Conservation (phyloP, 2,797 vertebrate genomes). For the Gobionotothen gibberifrons region DNA sequence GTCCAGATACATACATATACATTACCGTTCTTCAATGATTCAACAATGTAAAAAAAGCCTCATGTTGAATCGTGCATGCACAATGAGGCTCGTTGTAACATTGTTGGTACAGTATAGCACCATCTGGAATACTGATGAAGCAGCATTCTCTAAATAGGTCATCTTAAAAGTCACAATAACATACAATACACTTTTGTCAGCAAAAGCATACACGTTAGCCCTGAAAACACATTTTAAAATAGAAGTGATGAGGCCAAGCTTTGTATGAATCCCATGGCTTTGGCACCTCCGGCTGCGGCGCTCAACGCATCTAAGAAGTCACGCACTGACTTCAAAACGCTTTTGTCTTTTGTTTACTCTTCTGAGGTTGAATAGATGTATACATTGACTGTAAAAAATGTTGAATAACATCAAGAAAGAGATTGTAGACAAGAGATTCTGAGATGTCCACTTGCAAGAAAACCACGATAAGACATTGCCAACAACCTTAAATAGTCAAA, state of each 20-base stretch:
- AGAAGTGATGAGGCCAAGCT: conserved; percentile 63
- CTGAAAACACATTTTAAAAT: conserved; percentile 61
- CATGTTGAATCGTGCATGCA: not conserved
- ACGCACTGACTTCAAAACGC: not conserved
- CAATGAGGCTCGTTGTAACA: conserved; percentile 23
- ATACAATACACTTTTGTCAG: conserved; percentile 56
- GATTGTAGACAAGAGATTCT: too few relatives aligned
- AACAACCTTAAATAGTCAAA: too few relatives aligned
- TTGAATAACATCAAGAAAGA: too few relatives aligned
- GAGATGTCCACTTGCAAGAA: too few relatives aligned
- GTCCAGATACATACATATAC: not conserved
- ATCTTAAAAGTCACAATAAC: conserved; percentile 60
- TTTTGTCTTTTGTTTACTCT: too few relatives aligned
- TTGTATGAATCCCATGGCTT: conserved; percentile 41
- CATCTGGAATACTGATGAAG: conserved; percentile 61
- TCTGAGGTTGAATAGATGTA: too few relatives aligned
- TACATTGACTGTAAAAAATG: too few relatives aligned
- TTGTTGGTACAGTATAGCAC: conserved; percentile 11
- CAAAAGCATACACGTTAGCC: conserved; percentile 46
- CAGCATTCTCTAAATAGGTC: conserved; percentile 67
- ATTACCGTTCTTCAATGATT: not conserved
- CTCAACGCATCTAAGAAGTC: conserved; percentile 8
- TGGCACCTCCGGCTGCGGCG: conserved; percentile 24
- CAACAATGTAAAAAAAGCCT: not conserved
- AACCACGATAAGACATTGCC: too few relatives aligned